Percentiles rank a stretch among this genome's conserved stretches.
These are phyloP conservation scores for Drosophila tristis DNA, from an alignment of 1,140 invertebrate genomes.

Conservation along the genomic window DNA sequence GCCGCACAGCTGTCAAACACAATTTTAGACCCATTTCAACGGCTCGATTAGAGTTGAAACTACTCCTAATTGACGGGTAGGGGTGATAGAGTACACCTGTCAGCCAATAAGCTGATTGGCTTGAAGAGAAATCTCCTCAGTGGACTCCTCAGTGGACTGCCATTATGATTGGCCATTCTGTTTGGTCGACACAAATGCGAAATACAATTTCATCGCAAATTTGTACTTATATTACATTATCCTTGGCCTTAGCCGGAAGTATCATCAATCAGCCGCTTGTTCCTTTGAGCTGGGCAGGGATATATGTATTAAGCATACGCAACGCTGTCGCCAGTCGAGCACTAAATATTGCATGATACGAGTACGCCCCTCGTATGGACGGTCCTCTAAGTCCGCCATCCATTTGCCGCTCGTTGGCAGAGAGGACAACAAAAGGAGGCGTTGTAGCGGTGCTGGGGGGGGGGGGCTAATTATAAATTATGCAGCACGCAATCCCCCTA, in stretches of 20 bases:
- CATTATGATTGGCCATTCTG: neutral
- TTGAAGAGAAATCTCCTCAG: too few species aligned
- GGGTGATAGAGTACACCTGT: too few species aligned
- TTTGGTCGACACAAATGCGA: neutral
- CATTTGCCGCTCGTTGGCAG: conserved; percentile 35
- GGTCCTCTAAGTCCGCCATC: conserved; percentile 13
- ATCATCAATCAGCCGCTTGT: conserved; percentile 38
- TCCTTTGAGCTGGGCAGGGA: conserved; percentile 1
- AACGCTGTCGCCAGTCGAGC: conserved; percentile 9
- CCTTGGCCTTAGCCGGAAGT: conserved; percentile 17
- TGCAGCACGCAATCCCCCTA: conserved; percentile 12
- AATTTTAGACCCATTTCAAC: conserved; percentile 16
- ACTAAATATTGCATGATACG: conserved; percentile 27
- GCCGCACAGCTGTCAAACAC: conserved; percentile 6
- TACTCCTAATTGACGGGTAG: neutral
- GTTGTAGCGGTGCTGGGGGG: neutral
- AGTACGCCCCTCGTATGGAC: neutral
- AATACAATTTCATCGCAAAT: conserved; percentile 3
- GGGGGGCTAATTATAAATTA: conserved; percentile 68
- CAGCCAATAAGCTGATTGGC: too few species aligned
- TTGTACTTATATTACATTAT: conserved; percentile 21
- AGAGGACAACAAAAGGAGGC: conserved; percentile 25
- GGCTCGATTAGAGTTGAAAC: conserved; percentile 20
- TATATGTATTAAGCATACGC: conserved; percentile 32
- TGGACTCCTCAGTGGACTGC: neutral